These are phyloP conservation scores for Camponotus fellah DNA, from an alignment of 2,888 invertebrate species.

Conservation along the genomic window DNA sequence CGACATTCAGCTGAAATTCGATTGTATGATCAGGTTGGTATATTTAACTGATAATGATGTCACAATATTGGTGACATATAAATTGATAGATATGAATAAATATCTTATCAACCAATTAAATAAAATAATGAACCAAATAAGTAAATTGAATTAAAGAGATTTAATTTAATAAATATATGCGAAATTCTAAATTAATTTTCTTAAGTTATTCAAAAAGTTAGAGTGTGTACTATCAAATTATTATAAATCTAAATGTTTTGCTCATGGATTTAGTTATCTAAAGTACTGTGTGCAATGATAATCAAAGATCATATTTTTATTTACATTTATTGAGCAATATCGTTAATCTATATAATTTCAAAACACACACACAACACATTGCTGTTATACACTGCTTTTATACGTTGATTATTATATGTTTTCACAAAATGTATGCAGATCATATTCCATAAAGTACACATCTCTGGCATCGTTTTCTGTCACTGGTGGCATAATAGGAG, in stretches of 20 bases:
- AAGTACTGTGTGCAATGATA: background rate
- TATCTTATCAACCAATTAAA: background rate
- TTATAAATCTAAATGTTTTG: background rate
- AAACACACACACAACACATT: too few species aligned
- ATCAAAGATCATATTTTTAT: background rate
- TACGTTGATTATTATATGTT: background rate
- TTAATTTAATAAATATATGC: background rate
- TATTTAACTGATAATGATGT: too few species aligned
- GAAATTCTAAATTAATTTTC: background rate
- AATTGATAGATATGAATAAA: too few species aligned
- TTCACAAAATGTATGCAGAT: conserved; percentile 8
- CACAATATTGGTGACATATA: too few species aligned
- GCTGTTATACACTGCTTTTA: background rate
- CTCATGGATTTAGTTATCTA: background rate
- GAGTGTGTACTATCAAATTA: too few species aligned
- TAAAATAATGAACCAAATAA: background rate
- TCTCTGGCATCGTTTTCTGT: background rate
- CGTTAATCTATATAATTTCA: too few species aligned
- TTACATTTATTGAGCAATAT: background rate
- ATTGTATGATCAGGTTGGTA: conserved; percentile 19
- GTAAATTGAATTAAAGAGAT: background rate
- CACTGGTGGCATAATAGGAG: background rate
- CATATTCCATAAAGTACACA: conserved; percentile 2
- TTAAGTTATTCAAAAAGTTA: too few species aligned
- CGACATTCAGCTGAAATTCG: conserved; percentile 17